A percentile compares a stretch with the other conserved stretches of the same genome.
phyloP scores from a whole-genome alignment of 2,888 invertebrate species.

The Elegia similella region DNA sequence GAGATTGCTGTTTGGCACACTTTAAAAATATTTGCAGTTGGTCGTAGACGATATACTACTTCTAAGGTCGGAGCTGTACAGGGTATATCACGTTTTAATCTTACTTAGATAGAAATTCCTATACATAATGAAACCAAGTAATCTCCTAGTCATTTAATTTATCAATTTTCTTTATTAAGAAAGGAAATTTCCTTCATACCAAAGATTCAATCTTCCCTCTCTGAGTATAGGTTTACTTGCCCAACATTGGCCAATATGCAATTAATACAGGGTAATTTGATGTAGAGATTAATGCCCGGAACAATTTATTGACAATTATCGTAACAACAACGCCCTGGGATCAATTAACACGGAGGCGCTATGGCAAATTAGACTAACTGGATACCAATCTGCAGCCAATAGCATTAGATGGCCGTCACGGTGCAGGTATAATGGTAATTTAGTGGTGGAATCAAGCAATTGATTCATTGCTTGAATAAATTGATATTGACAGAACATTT shows the following conservation, averaged over 20 bases:
- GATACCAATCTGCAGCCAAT: constrained; percentile 55
- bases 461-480: neutral
- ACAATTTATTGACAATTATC: constrained; percentile 80
- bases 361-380: constrained; percentile 75
- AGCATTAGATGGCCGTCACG: constrained; percentile 60
- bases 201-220: too few relatives aligned
- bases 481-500: too few relatives aligned
- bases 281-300: constrained; percentile 71
- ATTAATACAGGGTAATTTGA: constrained; percentile 65
- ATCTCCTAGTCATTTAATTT: too few relatives aligned
- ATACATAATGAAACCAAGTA: too few relatives aligned
- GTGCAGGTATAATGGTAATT: constrained; percentile 32
- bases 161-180: too few relatives aligned
- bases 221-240: neutral
- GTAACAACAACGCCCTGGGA: constrained; percentile 65
- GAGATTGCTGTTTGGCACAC: constrained; percentile 50
- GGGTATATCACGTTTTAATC: too few relatives aligned
- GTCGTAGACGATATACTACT: constrained; percentile 4
- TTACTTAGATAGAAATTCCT: too few relatives aligned
- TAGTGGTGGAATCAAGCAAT: constrained; percentile 19
- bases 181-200: too few relatives aligned
- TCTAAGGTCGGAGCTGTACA: too few relatives aligned
- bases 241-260: constrained; percentile 44
- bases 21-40: constrained; percentile 39
- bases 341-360: constrained; percentile 76